A percentile compares a stretch with the other conserved stretches of the same genome.
Conservation (phyloP, 2,888 invertebrate species). For the Cosmorhoe ocellata region DNA sequence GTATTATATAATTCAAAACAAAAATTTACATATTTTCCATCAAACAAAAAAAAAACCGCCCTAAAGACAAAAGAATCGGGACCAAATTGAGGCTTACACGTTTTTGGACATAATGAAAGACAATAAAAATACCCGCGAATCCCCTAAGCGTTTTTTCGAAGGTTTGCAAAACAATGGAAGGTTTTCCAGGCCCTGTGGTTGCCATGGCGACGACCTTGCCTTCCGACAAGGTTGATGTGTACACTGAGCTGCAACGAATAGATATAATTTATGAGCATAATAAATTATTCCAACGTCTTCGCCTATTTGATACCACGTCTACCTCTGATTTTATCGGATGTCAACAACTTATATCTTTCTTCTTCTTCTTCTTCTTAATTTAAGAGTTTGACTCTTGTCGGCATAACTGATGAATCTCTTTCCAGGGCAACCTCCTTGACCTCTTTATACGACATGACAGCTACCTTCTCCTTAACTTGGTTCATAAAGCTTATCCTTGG, state of each 20-base stretch:
- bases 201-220: conserved; percentile 33
- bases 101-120: conserved; percentile 13
- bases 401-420: too few relatives aligned
- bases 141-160: conserved; percentile 41
- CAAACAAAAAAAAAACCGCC: conserved; percentile 14
- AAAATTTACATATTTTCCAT: conserved; percentile 10
- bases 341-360: too few relatives aligned
- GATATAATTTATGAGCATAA: conserved; percentile 20
- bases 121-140: conserved; percentile 33
- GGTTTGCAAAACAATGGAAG: conserved; percentile 32
- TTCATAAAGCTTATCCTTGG: too few relatives aligned
- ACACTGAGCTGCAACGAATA: conserved; percentile 23
- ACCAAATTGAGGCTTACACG: conserved; percentile 19
- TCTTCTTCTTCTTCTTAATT: too few relatives aligned
- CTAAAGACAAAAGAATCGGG: conserved; percentile 15
- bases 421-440: too few relatives aligned
- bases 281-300: conserved; percentile 22
- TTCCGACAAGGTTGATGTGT: conserved; percentile 13
- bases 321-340: conserved; percentile 2
- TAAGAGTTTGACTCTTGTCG: too few relatives aligned
- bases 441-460: too few relatives aligned
- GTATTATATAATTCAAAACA: neutral
- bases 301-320: conserved; percentile 12
- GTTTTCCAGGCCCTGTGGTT: conserved; percentile 20
- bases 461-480: too few relatives aligned